phyloP scores from a whole-genome alignment of 2,797 vertebrate genomes.

The Hephaestus fuliginosus region DNA sequence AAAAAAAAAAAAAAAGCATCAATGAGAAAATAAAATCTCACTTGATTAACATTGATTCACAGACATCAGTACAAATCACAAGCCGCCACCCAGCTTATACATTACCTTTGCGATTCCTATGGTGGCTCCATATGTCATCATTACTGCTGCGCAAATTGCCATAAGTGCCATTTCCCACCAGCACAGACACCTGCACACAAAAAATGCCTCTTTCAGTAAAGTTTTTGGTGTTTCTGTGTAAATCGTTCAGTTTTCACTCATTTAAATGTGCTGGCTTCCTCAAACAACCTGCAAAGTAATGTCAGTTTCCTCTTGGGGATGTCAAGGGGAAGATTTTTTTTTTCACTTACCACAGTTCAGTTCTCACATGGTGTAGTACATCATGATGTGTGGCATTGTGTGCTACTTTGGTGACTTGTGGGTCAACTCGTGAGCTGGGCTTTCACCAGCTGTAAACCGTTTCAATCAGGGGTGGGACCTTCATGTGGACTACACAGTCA shows the following conservation, averaged over 20 bases:
- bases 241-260: background rate
- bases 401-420: background rate
- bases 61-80: background rate
- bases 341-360: conserved; percentile 26
- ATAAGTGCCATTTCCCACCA: background rate
- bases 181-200: conserved; percentile 2
- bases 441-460: conserved; percentile 39
- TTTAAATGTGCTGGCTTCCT: background rate
- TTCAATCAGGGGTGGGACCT: conserved; percentile 35
- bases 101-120: conserved; percentile 37
- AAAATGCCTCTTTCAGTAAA: background rate
- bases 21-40: background rate
- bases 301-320: background rate
- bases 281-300: too few species aligned
- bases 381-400: too few species aligned
- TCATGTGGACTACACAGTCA: background rate
- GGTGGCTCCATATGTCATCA: conserved; percentile 21
- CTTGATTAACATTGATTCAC: background rate
- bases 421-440: background rate
- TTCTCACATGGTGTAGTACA: background rate
- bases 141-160: conserved; percentile 14
- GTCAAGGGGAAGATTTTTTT: background rate
- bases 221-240: background rate
- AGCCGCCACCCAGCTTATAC: background rate
- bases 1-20: background rate